Evolutionary conservation across 2,797 vertebrate genomes (phyloP).

Genomic region (Nannoperca australis): DNA sequence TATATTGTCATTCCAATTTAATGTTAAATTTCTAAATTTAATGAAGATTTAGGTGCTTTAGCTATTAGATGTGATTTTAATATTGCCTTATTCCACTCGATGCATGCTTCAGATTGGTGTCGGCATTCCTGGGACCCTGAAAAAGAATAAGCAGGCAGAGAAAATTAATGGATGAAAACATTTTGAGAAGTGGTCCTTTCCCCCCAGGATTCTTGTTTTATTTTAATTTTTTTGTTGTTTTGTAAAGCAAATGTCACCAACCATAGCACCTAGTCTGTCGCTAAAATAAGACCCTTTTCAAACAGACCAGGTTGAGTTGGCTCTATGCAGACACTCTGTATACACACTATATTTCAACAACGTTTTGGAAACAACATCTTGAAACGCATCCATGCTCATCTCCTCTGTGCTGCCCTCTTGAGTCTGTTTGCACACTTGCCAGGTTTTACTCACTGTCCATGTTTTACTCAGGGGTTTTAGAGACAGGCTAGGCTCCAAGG

Average conservation of each 20-base stretch:
- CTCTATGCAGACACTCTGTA: slow-evolving; percentile 10
- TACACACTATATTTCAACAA: slow-evolving; percentile 39
- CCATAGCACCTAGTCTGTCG: too few relatives aligned
- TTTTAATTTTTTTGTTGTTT: too few relatives aligned
- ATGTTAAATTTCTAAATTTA: neutral
- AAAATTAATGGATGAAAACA: slow-evolving; percentile 12
- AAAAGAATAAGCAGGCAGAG: neutral
- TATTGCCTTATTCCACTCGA: neutral
- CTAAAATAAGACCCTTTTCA: slow-evolving; percentile 25
- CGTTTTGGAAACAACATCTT: slow-evolving; percentile 48
- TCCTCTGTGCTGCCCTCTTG: slow-evolving; percentile 47
- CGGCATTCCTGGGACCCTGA: neutral
- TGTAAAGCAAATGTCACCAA: neutral
- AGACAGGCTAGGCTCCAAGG: slow-evolving; percentile 33
- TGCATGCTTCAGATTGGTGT: neutral
- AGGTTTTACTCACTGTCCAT: slow-evolving; percentile 12
- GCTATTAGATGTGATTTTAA: neutral
- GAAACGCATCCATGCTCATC: slow-evolving; percentile 6
- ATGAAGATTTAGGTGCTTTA: neutral
- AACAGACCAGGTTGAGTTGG: slow-evolving; percentile 11
- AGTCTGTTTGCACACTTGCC: slow-evolving; percentile 32
- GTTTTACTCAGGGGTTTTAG: slow-evolving; percentile 28
- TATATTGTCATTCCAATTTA: neutral
- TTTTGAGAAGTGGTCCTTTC: neutral
- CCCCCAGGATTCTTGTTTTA: neutral